These are phyloP conservation scores for Ceraclea dissimilis DNA, from an alignment of 2,888 invertebrate genomes.

Conservation along the genomic window DNA sequence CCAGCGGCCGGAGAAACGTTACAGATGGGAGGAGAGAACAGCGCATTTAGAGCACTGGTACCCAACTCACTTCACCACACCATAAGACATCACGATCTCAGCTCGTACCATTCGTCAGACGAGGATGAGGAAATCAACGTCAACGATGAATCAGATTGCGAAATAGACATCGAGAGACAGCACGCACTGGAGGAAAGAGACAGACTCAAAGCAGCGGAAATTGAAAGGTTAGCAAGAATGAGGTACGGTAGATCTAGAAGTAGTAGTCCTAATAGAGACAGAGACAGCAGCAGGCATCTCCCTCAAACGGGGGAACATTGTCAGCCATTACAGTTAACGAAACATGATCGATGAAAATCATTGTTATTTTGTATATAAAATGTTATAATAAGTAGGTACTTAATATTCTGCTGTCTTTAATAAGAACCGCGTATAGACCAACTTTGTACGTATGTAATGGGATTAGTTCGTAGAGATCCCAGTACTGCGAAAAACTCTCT, in stretches of 20 bases:
- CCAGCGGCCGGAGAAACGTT: constrained; percentile 35
- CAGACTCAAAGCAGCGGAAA: constrained; percentile 35
- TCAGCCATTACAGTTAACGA: constrained; percentile 63
- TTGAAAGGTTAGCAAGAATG: constrained; percentile 29
- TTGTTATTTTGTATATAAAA: background rate
- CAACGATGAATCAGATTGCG: constrained; percentile 67
- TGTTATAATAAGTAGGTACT: background rate
- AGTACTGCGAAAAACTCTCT: no score
- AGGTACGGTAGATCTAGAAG: constrained; percentile 42
- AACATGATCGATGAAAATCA: constrained; percentile 54
- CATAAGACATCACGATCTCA: constrained; percentile 28
- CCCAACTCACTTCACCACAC: constrained; percentile 33
- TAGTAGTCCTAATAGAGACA: constrained; percentile 29
- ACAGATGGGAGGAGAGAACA: constrained; percentile 84
- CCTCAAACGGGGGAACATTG: constrained; percentile 37
- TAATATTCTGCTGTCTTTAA: no score
- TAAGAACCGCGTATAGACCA: no score
- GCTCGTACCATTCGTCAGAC: constrained; percentile 49
- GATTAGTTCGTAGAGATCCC: no score
- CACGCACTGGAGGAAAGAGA: constrained; percentile 27
- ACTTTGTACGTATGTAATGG: no score
- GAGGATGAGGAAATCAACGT: constrained; percentile 81
- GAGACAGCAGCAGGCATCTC: background rate
- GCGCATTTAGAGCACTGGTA: constrained; percentile 73
- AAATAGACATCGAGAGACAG: constrained; percentile 42